Conservation (phyloP, 2,797 vertebrate genomes). For the Mionectes olivaceus region DNA sequence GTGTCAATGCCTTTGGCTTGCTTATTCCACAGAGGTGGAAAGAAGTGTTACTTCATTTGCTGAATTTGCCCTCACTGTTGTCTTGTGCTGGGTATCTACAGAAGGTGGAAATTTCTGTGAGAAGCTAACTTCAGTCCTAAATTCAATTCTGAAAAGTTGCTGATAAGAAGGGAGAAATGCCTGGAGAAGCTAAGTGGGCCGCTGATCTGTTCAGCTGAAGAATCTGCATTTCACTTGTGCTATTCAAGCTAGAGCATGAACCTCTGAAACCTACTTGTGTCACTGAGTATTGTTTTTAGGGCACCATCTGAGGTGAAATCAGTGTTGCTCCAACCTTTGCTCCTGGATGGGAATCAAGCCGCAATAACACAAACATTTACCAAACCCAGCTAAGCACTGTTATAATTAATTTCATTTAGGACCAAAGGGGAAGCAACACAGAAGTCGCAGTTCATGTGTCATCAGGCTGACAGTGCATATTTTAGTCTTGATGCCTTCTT, state of each 20-base stretch:
- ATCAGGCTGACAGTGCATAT: not conserved
- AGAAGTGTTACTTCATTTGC: not conserved
- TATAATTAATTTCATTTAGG: not conserved
- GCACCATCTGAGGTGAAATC: not conserved
- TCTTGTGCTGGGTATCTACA: not conserved
- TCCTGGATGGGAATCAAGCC: not conserved
- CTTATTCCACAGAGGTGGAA: not conserved
- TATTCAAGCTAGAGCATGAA: not conserved
- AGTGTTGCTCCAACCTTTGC: not conserved
- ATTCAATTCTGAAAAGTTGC: not conserved
- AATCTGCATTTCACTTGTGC: not conserved
- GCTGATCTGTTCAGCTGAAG: not conserved
- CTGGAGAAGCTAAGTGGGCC: not conserved
- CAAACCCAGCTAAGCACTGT: not conserved
- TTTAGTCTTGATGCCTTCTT: not conserved
- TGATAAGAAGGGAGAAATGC: not conserved
- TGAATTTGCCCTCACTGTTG: not conserved
- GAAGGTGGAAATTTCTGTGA: not conserved
- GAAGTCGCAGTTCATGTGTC: not conserved
- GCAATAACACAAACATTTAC: not conserved
- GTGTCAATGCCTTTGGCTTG: not conserved
- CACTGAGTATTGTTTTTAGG: not conserved
- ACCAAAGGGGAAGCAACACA: not conserved
- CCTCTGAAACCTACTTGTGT: not conserved
- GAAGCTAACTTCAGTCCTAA: not conserved